Percentiles rank a stretch among this genome's conserved stretches.
These are phyloP conservation scores for Drosophila mojavensis DNA, from an alignment of 1,140 invertebrate species.

Conservation along the genomic window DNA sequence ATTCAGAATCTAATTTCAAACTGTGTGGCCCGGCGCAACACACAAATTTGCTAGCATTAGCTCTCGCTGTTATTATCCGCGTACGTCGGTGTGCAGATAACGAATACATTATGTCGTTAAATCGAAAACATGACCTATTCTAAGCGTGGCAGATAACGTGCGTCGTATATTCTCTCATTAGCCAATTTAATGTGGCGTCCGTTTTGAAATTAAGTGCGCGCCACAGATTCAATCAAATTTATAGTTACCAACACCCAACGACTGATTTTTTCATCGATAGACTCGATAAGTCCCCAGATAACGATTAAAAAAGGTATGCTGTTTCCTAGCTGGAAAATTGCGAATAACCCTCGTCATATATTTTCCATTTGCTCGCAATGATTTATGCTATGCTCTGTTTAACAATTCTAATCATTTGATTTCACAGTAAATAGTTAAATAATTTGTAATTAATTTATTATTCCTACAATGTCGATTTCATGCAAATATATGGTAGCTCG, in stretches of 20 bases:
- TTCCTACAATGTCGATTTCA: not conserved
- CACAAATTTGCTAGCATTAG: constrained; percentile 12
- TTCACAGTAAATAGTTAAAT: no score
- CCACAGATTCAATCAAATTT: not conserved
- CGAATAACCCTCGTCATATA: no score
- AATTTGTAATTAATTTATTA: not conserved
- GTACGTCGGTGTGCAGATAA: constrained; percentile 18
- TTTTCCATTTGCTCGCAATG: no score
- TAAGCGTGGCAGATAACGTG: constrained; percentile 27
- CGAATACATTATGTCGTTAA: constrained; percentile 12
- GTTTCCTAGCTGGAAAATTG: not conserved
- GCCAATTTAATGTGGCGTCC: not conserved
- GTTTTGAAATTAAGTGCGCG: not conserved
- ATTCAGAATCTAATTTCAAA: constrained; percentile 48
- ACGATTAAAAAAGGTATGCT: no score
- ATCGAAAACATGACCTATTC: constrained; percentile 57
- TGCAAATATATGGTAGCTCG: not conserved
- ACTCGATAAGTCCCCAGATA: not conserved
- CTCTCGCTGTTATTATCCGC: constrained; percentile 4
- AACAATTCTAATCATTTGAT: no score
- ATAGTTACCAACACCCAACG: not conserved
- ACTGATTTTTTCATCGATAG: not conserved
- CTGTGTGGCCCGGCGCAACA: constrained; percentile 34
- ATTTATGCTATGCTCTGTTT: no score
- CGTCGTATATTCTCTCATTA: constrained; percentile 21